Base-by-base conservation (phyloP, 64 coral and sea anemone species). In the Montipora capricornis region DNA sequence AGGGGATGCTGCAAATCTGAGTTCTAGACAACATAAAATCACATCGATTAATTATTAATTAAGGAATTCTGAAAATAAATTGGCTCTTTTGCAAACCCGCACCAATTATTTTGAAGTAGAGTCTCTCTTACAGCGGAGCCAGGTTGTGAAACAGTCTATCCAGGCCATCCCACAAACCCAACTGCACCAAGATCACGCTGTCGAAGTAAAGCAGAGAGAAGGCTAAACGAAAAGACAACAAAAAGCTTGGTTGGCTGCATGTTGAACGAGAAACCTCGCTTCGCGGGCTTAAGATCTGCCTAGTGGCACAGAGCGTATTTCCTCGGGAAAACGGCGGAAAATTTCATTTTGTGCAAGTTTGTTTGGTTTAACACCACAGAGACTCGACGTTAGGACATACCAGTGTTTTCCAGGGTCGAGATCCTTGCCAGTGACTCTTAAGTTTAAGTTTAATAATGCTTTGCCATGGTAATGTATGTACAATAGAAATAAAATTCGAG, bases 231-330 rank as follows among this genome's bases (percentile, higher is more conserved):
- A 17, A 46, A 78, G 10, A 49, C 76, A 78, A 78, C 69, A 84
- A 47, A 53, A 16, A 76, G 70, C 59, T 84, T 15, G 51, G 7
- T 76, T 84, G 80, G 68, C 90, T 92, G 80, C 68, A 12, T 92
- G 80, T 92, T 76, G 67, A 92, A 60, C 6, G 71, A 92, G 53
- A 51, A 77, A 83, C 73, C 74, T 91, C 68, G 19, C 2, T 51
- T 91, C 52, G 80, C 70, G 24, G 80, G 90, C 80, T 84, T 83
- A 9, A 92, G 80, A 49, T 92, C 68, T 66, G 29, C 14, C 17
- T 64, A 49, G 50, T 76, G 51, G 49, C 49, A 68, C 80, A 84
- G 68, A 85, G 22, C n/a, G 15, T 58, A 85, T 76, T 92, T 92
- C 80, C n/a, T 83, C 90, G 0, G 71, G 80, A 68, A 92, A 84